These are phyloP conservation scores for Cirrhinus mrigala DNA, from an alignment of 2,797 vertebrate genomes.

Conservation along the genomic window DNA sequence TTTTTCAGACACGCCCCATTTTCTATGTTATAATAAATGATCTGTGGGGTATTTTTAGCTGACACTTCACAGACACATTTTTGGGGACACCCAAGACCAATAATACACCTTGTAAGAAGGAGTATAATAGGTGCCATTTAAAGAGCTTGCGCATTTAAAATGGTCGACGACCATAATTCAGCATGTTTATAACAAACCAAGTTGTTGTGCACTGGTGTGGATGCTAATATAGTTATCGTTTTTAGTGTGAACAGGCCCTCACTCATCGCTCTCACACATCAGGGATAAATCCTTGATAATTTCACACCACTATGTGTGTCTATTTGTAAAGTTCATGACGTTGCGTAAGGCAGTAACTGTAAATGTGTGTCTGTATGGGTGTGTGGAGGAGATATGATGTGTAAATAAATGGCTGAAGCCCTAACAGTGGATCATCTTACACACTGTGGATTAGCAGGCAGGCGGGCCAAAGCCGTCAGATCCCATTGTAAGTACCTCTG, in stretches of 20 bases:
- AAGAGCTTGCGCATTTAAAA: not conserved
- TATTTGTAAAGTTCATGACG: not conserved
- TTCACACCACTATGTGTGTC: not conserved
- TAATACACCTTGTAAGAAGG: too few species aligned
- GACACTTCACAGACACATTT: too few species aligned
- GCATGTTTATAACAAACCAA: not conserved
- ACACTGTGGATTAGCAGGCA: conserved; percentile 63
- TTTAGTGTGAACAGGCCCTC: not conserved
- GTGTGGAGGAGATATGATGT: conserved; percentile 59
- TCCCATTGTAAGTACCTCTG: conserved; percentile 70
- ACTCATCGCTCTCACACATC: not conserved
- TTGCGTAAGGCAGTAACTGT: conserved; percentile 20
- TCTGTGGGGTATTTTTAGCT: too few species aligned
- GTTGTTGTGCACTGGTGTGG: not conserved
- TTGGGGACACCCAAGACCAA: too few species aligned
- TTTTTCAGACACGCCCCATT: too few species aligned
- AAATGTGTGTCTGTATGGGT: conserved; percentile 45
- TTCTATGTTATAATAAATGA: too few species aligned
- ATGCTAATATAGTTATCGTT: not conserved
- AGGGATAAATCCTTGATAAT: not conserved
- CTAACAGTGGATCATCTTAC: conserved; percentile 74
- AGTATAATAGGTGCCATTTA: too few species aligned
- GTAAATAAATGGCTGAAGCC: conserved; percentile 68
- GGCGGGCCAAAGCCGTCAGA: conserved; percentile 66
- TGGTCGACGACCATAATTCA: not conserved